These are phyloP conservation scores for Aporrectodea caliginosa DNA, from an alignment of 1,140 invertebrate species.

Conservation along the genomic window DNA sequence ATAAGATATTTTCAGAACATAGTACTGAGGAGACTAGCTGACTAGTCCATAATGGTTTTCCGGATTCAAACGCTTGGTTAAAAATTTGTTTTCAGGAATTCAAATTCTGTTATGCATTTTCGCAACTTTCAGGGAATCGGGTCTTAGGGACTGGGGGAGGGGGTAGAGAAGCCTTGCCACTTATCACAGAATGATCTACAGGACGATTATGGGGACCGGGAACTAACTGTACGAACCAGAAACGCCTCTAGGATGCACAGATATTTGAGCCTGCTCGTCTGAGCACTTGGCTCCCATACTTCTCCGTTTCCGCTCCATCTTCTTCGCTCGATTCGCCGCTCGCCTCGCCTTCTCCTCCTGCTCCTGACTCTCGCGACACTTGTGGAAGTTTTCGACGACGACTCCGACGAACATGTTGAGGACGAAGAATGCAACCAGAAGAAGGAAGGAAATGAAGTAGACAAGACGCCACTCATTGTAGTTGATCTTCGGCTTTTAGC, in stretches of 20 bases:
- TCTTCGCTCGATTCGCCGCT: constrained; percentile 83
- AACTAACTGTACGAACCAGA: constrained; percentile 2
- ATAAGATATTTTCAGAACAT: too few relatives aligned
- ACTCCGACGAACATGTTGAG: constrained; percentile 99
- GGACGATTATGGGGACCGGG: background rate
- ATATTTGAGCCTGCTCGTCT: background rate
- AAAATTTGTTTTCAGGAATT: too few relatives aligned
- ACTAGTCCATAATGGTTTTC: too few relatives aligned
- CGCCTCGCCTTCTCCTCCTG: constrained; percentile 93
- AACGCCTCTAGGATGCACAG: background rate
- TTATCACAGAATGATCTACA: background rate
- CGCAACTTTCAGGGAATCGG: too few relatives aligned
- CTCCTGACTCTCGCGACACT: constrained; percentile 97
- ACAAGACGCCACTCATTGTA: constrained; percentile 97
- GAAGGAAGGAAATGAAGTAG: constrained; percentile 98
- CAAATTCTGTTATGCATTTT: too few relatives aligned
- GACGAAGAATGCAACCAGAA: constrained; percentile 98
- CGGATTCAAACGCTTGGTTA: too few relatives aligned
- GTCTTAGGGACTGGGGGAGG: too few relatives aligned
- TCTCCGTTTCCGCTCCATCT: constrained; percentile 92
- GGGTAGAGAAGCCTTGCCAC: background rate
- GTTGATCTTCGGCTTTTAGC: constrained; percentile 88
- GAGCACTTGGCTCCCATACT: constrained; percentile 62
- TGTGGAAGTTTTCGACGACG: constrained; percentile 98
- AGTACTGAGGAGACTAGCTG: too few relatives aligned